Evolutionary conservation across 2,797 vertebrate species (phyloP), one percentile per base, ranked within the genome.

Genomic region (Parotocinclus haroldoi): DNA sequence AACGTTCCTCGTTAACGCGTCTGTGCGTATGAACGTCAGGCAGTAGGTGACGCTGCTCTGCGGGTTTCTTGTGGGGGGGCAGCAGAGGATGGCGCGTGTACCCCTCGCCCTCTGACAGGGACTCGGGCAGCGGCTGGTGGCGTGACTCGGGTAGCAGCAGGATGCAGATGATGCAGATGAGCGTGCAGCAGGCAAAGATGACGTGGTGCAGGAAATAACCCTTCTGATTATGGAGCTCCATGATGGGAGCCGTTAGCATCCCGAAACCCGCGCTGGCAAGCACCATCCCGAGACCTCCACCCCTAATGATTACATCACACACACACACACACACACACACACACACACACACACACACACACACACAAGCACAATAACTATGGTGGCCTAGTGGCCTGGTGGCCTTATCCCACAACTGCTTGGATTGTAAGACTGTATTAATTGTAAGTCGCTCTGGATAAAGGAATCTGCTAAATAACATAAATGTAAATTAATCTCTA

Each of bases 151-250:
- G 96, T 82, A 99, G 89, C 80, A 99, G 90, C 56, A 98, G 91
- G 77, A 98, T 98, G 83, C 96, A 99, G 83, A 97, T 99, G 85
- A 98, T 98, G 87, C 96, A 99, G 87, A 99, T 97, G 69, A 99
- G 94, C 0, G 96, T 98, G 82, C 96, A 99, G 89, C 96, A 98
- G 87, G 96, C 95, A 0, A 99, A 99, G 84, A 99, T 97, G 68
- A 99, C 89, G 10, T 99, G 96, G 79, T 99, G 96, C 58, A 99
- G 92, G 84, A 99, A 99, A 80, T 97, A 99, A 64, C 96, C 96
- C 84, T 98, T 97, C 90, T 99, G 96, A 84, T 99, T 98, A 85
- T 98, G 96, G 18, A 99, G 93, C 74, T 99, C 96, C 87, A 99
- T 99, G 84, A 99, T 98, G 71, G 96, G 96, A 0, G 94, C 95